Base-by-base conservation (phyloP, 2,888 invertebrate genomes). In the Globia sparganii region DNA sequence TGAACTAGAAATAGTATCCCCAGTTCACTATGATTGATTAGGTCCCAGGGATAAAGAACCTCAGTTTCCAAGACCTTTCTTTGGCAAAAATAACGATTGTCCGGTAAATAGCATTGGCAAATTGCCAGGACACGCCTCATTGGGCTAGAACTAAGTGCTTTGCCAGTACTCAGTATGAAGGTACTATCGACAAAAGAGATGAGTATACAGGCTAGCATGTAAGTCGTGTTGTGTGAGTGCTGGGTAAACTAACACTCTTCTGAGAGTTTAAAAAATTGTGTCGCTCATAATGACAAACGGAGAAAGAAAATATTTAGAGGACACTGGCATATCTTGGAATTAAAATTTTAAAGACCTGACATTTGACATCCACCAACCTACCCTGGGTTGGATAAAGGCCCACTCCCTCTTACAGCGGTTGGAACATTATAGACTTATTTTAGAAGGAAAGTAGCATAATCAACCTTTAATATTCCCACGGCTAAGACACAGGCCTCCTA, bases 31-130 rank as follows among this genome's bases (percentile, higher is more conserved):
- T 86, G 81, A 83, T 88, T 87, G 86, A 88, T 88, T 75, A 80
- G 69, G 59, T 85, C 72, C 31, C 56, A 68, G 28, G 70, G 70
- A 83, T 87, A 81, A 77, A 81, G 68, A 78, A 67, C 75, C 61
- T 80, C 58, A 28, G 85, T 86, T 81, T 82, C 81, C 70, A 84
- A 82, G 78, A 79, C 65, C 78, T 80, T 82, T 85, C 80, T 84
- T 80, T 78, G 83, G 80, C 72, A 84, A 79, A 86, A 86, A 83
- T 86, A 86, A 84, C 83, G 82, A 80, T 81, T 84, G 84, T 87
- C 88, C 86, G 65, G 87, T 86, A 84, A 88, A 88, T 84, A 87
- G 76, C 76, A 79, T 80, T 88, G 88, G 88, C 78, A 70, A 79
- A 80, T 78, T 83, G 88, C 88, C 88, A 83, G 77, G 81, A 72